These are phyloP conservation scores for Tachyglossus aculeatus DNA, from an alignment of 2,797 vertebrate genomes.

Conservation along the genomic window DNA sequence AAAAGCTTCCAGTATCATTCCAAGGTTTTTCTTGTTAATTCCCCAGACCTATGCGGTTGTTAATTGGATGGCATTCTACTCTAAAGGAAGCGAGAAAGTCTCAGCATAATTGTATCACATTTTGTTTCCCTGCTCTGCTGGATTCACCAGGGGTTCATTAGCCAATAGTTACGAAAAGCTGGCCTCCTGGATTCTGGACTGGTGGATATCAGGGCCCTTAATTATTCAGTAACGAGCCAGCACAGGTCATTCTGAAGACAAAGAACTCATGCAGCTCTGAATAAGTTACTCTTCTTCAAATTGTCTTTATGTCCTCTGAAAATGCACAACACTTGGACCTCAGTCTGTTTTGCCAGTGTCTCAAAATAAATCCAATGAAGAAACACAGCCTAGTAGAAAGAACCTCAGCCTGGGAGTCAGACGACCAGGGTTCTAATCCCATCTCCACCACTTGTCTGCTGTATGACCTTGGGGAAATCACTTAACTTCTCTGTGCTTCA, in stretches of 20 bases:
- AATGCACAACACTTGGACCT: not conserved
- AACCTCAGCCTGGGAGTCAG: too few species aligned
- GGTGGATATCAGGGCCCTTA: conserved; percentile 48
- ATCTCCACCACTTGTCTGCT: too few species aligned
- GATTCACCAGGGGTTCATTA: conserved; percentile 63
- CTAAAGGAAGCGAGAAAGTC: conserved; percentile 46
- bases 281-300: conserved; percentile 29
- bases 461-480: too few species aligned
- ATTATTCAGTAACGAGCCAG: conserved; percentile 61
- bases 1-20: conserved; percentile 36
- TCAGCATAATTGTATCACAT: conserved; percentile 46
- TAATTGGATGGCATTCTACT: conserved; percentile 47
- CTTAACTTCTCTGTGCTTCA: too few species aligned
- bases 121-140: conserved; percentile 56
- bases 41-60: conserved; percentile 15
- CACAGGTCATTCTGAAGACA: conserved; percentile 28
- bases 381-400: too few species aligned
- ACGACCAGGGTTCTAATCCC: too few species aligned
- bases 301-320: conserved; percentile 6
- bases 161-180: conserved; percentile 52
- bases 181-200: conserved; percentile 36
- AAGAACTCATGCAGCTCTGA: conserved; percentile 27
- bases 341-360: too few species aligned
- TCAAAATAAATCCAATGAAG: too few species aligned
- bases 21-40: conserved; percentile 55